A percentile compares a stretch with the other conserved stretches of the same genome.
phyloP scores from a whole-genome alignment of 2,888 invertebrate genomes.

The Ichneumon xanthorius region DNA sequence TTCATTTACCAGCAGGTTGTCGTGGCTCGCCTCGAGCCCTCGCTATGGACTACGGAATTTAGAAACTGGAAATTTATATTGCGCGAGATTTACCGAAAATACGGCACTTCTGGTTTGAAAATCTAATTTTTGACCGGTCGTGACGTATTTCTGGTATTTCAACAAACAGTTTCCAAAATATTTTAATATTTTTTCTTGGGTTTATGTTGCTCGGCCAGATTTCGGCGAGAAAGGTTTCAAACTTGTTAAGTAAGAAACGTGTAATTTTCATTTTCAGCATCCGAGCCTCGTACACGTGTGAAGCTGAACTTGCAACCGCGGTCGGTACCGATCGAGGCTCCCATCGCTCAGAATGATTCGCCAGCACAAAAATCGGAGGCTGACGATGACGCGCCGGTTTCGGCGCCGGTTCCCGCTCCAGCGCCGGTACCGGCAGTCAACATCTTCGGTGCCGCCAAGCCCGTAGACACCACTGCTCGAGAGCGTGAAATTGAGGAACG shows the following conservation, averaged over 20 bases:
- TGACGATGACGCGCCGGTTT: slow-evolving; percentile 73
- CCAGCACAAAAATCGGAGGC: slow-evolving; percentile 65
- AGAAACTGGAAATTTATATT: not conserved
- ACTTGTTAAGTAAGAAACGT: not conserved
- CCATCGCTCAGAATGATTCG: slow-evolving; percentile 69
- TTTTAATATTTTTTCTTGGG: not conserved
- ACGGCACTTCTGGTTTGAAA: not conserved
- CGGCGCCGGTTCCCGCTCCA: slow-evolving; percentile 79
- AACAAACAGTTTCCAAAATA: not conserved
- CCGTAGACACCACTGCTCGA: slow-evolving; percentile 96
- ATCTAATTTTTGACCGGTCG: not conserved
- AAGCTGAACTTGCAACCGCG: slow-evolving; percentile 93
- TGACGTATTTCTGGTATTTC: no score
- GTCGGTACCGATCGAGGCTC: slow-evolving; percentile 89
- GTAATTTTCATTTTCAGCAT: slow-evolving; percentile 70
- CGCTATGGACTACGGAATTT: not conserved
- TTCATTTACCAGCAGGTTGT: not conserved
- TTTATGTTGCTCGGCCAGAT: not conserved
- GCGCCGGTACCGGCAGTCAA: slow-evolving; percentile 88
- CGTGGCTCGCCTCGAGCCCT: not conserved
- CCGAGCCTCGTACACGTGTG: slow-evolving; percentile 90
- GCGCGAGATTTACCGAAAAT: no score
- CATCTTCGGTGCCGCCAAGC: slow-evolving; percentile 97
- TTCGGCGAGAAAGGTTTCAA: not conserved
- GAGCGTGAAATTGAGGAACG: slow-evolving; percentile 97